Conservation (phyloP, 1,140 invertebrate genomes). For the Platyscapa corneri region DNA sequence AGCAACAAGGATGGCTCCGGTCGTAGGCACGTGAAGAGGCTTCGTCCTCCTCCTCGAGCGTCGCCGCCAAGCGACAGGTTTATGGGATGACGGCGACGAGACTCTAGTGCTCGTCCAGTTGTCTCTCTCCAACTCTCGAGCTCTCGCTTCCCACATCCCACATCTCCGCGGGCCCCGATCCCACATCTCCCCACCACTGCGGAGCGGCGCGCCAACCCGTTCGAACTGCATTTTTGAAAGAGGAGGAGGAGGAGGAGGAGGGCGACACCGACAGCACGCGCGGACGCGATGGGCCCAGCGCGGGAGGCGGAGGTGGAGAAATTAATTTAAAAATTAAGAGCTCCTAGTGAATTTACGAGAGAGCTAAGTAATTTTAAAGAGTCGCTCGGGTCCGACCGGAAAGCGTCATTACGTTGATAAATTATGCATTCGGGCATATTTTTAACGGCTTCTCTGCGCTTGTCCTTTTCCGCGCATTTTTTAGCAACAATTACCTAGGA, state of each 20-base stretch:
- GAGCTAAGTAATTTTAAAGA: constrained; percentile 24
- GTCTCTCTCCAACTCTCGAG: neutral
- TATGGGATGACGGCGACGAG: constrained; percentile 26
- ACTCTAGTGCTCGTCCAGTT: neutral
- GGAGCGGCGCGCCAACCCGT: constrained; percentile 19
- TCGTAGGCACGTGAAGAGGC: neutral
- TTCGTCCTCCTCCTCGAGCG: neutral
- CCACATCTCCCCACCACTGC: neutral
- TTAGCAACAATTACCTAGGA: neutral
- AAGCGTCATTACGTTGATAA: constrained; percentile 1
- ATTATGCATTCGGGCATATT: constrained; percentile 1
- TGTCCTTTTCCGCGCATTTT: neutral
- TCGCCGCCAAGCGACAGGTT: constrained; percentile 30
- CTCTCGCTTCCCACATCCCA: no score
- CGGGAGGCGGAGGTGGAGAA: neutral
- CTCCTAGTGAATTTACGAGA: constrained; percentile 31
- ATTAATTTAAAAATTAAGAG: constrained; percentile 51
- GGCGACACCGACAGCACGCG: no score
- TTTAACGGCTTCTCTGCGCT: neutral
- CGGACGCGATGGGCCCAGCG: neutral
- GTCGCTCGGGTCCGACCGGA: neutral
- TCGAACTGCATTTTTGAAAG: constrained; percentile 37
- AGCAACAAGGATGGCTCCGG: neutral
- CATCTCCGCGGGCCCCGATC: neutral
- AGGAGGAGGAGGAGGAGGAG: neutral